These are phyloP conservation scores for Otocyon megalotis DNA, from an alignment of 2,113 vertebrate genomes.

Conservation along the genomic window DNA sequence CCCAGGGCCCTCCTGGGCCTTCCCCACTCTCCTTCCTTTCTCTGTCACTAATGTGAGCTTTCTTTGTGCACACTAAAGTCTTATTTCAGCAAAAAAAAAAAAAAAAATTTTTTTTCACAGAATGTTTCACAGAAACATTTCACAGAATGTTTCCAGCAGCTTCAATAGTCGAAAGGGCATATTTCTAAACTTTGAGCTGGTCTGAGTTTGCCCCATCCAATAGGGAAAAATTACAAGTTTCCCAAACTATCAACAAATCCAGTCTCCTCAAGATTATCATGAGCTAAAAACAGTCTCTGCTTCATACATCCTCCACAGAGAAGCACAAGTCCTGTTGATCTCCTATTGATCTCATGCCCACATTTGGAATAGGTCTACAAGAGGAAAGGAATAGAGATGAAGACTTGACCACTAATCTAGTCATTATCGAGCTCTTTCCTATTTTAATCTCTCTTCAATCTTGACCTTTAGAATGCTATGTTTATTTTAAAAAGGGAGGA, in stretches of 20 bases:
- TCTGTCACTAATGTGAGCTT: conserved; percentile 30
- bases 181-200: background rate
- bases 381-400: background rate
- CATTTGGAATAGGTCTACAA: background rate
- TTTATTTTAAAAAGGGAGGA: background rate
- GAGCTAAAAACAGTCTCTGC: background rate
- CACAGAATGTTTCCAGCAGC: background rate
- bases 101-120: no score
- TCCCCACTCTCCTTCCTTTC: background rate
- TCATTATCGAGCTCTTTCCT: background rate
- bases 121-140: no score
- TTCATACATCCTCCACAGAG: background rate
- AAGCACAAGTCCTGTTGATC: background rate
- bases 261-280: background rate
- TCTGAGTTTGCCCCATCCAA: background rate
- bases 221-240: background rate
- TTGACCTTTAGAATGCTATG: background rate
- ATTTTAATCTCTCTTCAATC: background rate
- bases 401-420: background rate
- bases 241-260: background rate
- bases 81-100: conserved; percentile 51
- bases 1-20: background rate
- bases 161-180: background rate
- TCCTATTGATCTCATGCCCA: background rate
- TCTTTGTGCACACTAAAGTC: conserved; percentile 75